phyloP scores from a whole-genome alignment of 1,140 invertebrate genomes.

The Cotesia glomerata region DNA sequence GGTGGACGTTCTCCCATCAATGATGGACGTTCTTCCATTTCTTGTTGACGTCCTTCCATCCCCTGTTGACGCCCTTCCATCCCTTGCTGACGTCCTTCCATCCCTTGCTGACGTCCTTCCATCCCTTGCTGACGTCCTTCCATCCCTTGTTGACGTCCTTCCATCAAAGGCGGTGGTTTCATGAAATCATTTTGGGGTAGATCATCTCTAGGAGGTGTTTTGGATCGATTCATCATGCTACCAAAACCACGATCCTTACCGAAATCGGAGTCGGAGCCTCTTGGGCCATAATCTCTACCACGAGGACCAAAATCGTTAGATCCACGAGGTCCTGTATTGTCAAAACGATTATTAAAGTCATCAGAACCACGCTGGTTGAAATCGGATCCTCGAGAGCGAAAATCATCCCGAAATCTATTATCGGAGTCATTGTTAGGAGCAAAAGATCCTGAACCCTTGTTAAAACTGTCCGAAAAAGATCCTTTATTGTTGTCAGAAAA shows the following conservation, averaged over 20 bases:
- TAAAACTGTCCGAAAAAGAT: background rate
- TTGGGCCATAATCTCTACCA: slow-evolving; percentile 29
- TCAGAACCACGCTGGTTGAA: slow-evolving; percentile 35
- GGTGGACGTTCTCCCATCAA: too few species aligned
- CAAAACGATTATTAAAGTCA: slow-evolving; percentile 32
- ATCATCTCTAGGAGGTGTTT: background rate
- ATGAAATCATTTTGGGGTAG: background rate
- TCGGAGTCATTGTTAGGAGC: slow-evolving; percentile 11
- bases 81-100: too few species aligned
- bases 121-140: too few species aligned
- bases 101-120: too few species aligned
- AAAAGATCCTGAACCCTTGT: slow-evolving; percentile 22
- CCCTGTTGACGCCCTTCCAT: too few species aligned
- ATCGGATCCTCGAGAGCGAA: slow-evolving; percentile 30
- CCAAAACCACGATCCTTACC: background rate
- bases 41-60: too few species aligned
- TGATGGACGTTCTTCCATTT: too few species aligned
- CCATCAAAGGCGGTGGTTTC: background rate
- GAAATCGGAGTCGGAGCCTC: slow-evolving; percentile 20
- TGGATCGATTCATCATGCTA: slow-evolving; percentile 2
- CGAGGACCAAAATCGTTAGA: slow-evolving; percentile 33
- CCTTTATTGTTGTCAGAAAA: background rate
- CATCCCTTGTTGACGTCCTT: background rate
- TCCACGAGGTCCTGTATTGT: slow-evolving; percentile 23
- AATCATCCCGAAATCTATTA: slow-evolving; percentile 35